Base-by-base conservation (phyloP, 1,140 invertebrate genomes). In the Panagrolaimus sp. region DNA sequence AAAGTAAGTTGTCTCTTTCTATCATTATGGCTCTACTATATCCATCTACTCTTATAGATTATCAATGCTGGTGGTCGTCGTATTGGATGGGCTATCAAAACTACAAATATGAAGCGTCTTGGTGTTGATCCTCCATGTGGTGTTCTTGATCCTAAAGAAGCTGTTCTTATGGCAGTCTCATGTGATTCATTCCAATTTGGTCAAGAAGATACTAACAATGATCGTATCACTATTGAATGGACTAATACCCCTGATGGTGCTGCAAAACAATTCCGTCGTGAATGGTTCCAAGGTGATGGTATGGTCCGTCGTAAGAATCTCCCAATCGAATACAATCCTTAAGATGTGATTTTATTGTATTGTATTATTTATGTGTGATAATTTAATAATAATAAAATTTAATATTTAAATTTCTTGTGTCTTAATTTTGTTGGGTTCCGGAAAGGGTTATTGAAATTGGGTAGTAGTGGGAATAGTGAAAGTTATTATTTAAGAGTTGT, bases 251-350 rank as follows among this genome's bases (percentile, higher is more conserved):
- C 73, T n/a, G 69, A 76, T 5, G 66, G 66, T 31, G 74, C 74
- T 45, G 74, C 74, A 51, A 73, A 72, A 42, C 57, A 53, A 31
- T 75, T 75, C 74, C 69, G 71, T 27, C 74, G 67, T 31, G 74
- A 76, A 23, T 75, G 74, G 74, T 75, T 75, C 74, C 69, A 75
- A 31, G 74, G 74, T 38, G 74, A 75, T 57, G 74, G 69, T 3
- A 76, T 77, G 74, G 74, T 75, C 38, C 69, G 74, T 45, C 70
- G 74, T 16, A 75, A 75, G 74, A 76, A 76, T 48, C 65, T 75
- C 14, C 69, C 74, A 42, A 75, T 75, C 66, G 74, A 76, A 65
- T 75, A 75, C 74, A 75, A 75, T 63, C 71, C 70, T 20, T 72
- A 46, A 61, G 13, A 9, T n/a, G 2, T 48, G 47, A n/a, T n/a